Conservation (phyloP, 2,113 vertebrate species). For the Tachysurus fulvidraco region DNA sequence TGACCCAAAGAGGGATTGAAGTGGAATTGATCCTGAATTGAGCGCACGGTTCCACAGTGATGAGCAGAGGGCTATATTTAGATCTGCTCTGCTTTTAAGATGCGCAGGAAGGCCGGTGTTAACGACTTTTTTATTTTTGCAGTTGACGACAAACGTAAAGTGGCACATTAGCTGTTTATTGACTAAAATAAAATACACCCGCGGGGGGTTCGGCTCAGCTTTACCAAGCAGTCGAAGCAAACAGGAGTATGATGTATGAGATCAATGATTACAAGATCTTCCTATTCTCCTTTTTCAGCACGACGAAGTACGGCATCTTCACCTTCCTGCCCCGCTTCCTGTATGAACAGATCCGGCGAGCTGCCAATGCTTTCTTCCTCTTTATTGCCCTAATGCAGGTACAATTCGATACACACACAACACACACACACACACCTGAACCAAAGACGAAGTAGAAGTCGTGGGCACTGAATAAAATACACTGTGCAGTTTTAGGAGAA, state of each 20-base stretch:
- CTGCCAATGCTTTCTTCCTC: conserved; percentile 98
- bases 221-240: not conserved
- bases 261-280: conserved; percentile 27
- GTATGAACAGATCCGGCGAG: conserved; percentile 98
- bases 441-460: not conserved
- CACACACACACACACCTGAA: not conserved
- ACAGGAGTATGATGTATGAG: not conserved
- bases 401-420: conserved; percentile 42
- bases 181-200: not conserved
- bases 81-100: conserved; percentile 33
- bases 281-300: conserved; percentile 72
- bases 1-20: not conserved
- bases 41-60: conserved; percentile 6
- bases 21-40: conserved; percentile 42
- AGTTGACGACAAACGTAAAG: not conserved
- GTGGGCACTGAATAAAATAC: not conserved
- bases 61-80: conserved; percentile 25
- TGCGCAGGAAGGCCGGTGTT: conserved; percentile 1
- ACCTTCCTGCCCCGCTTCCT: conserved; percentile 98
- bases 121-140: conserved; percentile 31
- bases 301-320: conserved; percentile 95
- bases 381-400: conserved; percentile 99
- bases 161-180: conserved; percentile 11
- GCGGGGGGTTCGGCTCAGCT: not conserved
- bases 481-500: not conserved